Conservation (phyloP, 2,888 invertebrate genomes). For the Scaptodrosophila latifasciaeformis region DNA sequence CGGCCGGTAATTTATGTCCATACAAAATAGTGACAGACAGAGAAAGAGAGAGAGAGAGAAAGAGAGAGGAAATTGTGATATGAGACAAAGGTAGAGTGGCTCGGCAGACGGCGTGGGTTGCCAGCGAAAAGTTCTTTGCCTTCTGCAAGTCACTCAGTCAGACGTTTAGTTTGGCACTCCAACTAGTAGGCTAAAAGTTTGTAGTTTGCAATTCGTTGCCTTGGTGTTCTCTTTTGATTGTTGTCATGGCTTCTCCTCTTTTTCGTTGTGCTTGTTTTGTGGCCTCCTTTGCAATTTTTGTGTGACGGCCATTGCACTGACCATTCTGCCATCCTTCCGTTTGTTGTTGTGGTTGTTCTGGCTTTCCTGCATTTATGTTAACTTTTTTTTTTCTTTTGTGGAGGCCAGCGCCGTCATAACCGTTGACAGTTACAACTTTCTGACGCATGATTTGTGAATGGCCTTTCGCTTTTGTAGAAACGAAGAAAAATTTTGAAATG, state of each 20-base stretch:
- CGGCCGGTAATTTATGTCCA: slow-evolving; percentile 59
- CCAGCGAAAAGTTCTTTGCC: neutral
- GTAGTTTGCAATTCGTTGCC: slow-evolving; percentile 61
- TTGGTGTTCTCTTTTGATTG: slow-evolving; percentile 60
- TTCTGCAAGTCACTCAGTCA: slow-evolving; percentile 4
- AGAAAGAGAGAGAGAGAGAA: slow-evolving; percentile 33
- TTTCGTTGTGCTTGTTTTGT: slow-evolving; percentile 30
- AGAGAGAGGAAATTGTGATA: slow-evolving; percentile 30
- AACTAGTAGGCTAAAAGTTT: slow-evolving; percentile 54
- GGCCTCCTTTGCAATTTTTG: slow-evolving; percentile 10
- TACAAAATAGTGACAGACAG: slow-evolving; percentile 29
- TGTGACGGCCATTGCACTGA: slow-evolving; percentile 38
- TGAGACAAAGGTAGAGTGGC: slow-evolving; percentile 11
- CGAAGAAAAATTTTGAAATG: too few species aligned
- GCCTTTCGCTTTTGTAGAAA: slow-evolving; percentile 39
- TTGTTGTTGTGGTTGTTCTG: slow-evolving; percentile 25
- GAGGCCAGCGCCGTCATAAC: slow-evolving; percentile 26
- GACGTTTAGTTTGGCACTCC: slow-evolving; percentile 1
- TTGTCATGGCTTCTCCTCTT: slow-evolving; percentile 49
- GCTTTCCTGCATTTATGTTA: slow-evolving; percentile 42
- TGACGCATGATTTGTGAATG: slow-evolving; percentile 66
- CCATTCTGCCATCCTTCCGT: slow-evolving; percentile 1
- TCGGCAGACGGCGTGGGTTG: slow-evolving; percentile 41
- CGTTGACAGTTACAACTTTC: slow-evolving; percentile 61
- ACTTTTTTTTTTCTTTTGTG: slow-evolving; percentile 21